Evolutionary conservation across 2,888 invertebrate genomes (phyloP).

Genomic region (Tenthredo distinguenda): DNA sequence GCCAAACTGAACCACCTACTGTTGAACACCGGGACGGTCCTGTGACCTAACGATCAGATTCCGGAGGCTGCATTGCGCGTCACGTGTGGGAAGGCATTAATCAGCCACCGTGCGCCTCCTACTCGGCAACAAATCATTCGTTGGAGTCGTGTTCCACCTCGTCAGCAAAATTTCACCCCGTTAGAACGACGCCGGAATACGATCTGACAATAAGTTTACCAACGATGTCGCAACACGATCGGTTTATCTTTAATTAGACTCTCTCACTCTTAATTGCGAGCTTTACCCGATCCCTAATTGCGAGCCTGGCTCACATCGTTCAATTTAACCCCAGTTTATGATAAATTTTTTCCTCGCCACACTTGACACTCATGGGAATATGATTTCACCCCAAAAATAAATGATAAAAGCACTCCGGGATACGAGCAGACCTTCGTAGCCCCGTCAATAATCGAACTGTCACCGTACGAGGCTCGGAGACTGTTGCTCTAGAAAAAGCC

Average conservation of each 20-base stretch:
- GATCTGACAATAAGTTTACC: not conserved
- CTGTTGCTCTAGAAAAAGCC: no score
- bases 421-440: no score
- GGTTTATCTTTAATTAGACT: not conserved
- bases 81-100: slow-evolving; percentile 50
- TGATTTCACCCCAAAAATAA: no score
- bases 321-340: not conserved
- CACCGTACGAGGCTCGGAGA: no score
- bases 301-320: not conserved
- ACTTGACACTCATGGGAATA: no score
- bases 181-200: not conserved
- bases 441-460: no score
- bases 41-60: slow-evolving; percentile 37
- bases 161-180: slow-evolving; percentile 1
- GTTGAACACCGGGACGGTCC: slow-evolving; percentile 3
- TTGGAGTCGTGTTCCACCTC: slow-evolving; percentile 1
- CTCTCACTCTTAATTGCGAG: not conserved
- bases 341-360: no score
- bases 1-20: slow-evolving; percentile 58
- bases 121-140: slow-evolving; percentile 45
- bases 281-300: not conserved
- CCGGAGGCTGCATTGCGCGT: slow-evolving; percentile 37
- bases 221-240: not conserved
- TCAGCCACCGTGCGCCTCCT: slow-evolving; percentile 47
- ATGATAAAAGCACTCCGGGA: no score